phyloP scores from a whole-genome alignment of 2,888 invertebrate genomes.

The Ischnura elegans region DNA sequence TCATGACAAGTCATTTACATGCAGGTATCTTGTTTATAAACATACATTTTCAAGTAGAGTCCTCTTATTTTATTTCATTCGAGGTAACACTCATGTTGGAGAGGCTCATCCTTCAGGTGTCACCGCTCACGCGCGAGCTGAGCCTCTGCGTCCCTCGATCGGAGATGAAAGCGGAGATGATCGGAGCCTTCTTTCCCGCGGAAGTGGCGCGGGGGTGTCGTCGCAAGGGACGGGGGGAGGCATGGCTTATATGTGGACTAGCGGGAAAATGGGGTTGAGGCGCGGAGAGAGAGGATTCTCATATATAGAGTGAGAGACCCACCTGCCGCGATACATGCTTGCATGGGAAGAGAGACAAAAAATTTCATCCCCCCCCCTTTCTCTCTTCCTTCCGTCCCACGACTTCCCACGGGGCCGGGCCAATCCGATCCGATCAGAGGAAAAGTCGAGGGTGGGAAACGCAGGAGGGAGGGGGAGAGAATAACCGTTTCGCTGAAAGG shows the following conservation, averaged over 20 bases:
- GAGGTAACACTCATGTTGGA: too few relatives aligned
- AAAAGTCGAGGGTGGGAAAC: neutral
- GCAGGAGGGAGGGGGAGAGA: neutral
- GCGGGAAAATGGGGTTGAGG: too few relatives aligned
- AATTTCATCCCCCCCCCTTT: neutral
- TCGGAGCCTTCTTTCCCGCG: slow-evolving; percentile 18
- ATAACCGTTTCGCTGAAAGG: slow-evolving; percentile 38
- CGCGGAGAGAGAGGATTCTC: slow-evolving; percentile 11
- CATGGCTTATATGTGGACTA: neutral
- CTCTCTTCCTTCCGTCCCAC: neutral
- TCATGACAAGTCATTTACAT: too few relatives aligned
- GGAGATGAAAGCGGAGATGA: neutral
- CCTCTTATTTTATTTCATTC: too few relatives aligned
- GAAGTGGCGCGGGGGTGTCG: neutral
- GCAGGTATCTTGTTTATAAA: too few relatives aligned
- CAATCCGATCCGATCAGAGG: slow-evolving; percentile 47
- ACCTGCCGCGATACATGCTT: neutral
- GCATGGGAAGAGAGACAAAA: slow-evolving; percentile 6
- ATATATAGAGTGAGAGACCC: too few relatives aligned
- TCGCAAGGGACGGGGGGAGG: neutral
- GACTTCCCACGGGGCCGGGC: neutral
- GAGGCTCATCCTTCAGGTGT: neutral
- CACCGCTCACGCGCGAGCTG: neutral
- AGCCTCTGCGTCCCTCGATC: neutral
- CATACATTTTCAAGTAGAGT: too few relatives aligned